Conservation (phyloP, 92 coral and sea anemone species). For the Porites cylindrica region DNA sequence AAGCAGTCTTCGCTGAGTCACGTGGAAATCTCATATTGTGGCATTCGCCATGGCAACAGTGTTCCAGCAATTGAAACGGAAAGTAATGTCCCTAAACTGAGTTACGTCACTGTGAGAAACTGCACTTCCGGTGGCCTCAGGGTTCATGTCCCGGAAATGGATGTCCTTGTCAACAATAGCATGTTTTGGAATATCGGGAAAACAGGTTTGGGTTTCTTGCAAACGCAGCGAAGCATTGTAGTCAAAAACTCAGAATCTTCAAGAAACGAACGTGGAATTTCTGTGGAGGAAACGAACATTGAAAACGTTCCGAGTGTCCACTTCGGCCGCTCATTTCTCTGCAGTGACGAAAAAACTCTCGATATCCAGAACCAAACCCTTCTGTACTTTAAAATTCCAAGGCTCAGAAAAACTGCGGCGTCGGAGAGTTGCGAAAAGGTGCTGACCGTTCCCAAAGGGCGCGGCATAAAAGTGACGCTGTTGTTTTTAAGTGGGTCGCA, state of each 20-base stretch:
- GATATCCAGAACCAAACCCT: slow-evolving; percentile 9
- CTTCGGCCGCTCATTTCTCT: slow-evolving; percentile 55
- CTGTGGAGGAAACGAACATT: slow-evolving; percentile 36
- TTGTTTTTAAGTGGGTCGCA: slow-evolving; percentile 47
- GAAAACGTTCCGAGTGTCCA: slow-evolving; percentile 53
- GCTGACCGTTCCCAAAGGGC: slow-evolving; percentile 41
- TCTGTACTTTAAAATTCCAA: slow-evolving; percentile 52
- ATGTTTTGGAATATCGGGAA: slow-evolving; percentile 15
- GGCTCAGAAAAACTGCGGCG: slow-evolving; percentile 9
- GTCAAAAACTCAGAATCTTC: slow-evolving; percentile 36
- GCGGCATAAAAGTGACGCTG: slow-evolving; percentile 57
- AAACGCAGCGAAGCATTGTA: slow-evolving; percentile 13
- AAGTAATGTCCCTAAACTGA: slow-evolving; percentile 38
- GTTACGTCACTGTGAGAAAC: slow-evolving; percentile 46
- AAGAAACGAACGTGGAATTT: slow-evolving; percentile 46
- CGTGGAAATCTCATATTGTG: slow-evolving; percentile 65
- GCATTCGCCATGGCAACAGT: slow-evolving; percentile 36
- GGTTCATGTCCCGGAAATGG: slow-evolving; percentile 1
- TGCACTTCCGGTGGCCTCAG: slow-evolving; percentile 59
- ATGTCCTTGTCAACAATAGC: slow-evolving; percentile 28
- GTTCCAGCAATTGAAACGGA: slow-evolving; percentile 66
- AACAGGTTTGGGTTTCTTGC: slow-evolving; percentile 30
- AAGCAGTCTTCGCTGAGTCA: slow-evolving; percentile 54
- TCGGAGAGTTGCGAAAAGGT: slow-evolving; percentile 39
- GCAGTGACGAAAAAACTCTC: slow-evolving; percentile 38